Evolutionary conservation across 2,888 invertebrate species (phyloP), one percentile per base, ranked within the genome.

Genomic region (Lasioglossum pauxillum): DNA sequence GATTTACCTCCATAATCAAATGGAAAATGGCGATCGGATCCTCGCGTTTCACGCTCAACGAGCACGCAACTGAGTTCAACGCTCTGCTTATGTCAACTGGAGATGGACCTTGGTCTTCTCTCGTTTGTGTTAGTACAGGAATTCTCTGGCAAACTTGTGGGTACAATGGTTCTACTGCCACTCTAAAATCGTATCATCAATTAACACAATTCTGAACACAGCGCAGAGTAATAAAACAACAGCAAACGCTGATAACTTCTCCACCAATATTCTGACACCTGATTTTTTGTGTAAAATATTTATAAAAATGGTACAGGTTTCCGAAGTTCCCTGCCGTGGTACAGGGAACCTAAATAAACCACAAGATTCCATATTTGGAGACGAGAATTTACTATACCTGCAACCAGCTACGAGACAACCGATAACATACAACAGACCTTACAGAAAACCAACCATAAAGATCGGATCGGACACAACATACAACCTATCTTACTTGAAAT

Each of bases 101-200:
- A 1, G 98, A 94, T 23, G 94, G 94, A 5, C 95, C 95, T 75
- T 95, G 95, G 53, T 95, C 95, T 19, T 95, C 93, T 38, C 93
- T 93, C 57, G 95, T 94, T 7, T 95, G 92, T 27, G 93, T 92
- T 90, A 96, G 95, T 4, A 96, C 96, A 80, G 96, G 95, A 71
- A 96, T 95, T 92, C 96, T 96, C 93, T 97, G 97, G 94, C 97
- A 97, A n/a, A 98, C 97, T 96, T 98, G 98, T 0, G 99, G 99
- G 95, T 98, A 99, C 67, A 99, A 95, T 0, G 99, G 99, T 94
- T 99, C 98, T 41, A 99, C 97, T 10, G 98, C 98, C 93, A 99
- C 97, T 94, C 99, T 99, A 95, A 31, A 74, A 88, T 49, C 5
- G 16, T 10, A 74, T 19, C 38, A 72, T 60, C 75, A 35, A 35